Evolutionary conservation across 2,113 vertebrate species (phyloP), one percentile per base, ranked within the genome.

Genomic region (Phylloscopus trochiloides): DNA sequence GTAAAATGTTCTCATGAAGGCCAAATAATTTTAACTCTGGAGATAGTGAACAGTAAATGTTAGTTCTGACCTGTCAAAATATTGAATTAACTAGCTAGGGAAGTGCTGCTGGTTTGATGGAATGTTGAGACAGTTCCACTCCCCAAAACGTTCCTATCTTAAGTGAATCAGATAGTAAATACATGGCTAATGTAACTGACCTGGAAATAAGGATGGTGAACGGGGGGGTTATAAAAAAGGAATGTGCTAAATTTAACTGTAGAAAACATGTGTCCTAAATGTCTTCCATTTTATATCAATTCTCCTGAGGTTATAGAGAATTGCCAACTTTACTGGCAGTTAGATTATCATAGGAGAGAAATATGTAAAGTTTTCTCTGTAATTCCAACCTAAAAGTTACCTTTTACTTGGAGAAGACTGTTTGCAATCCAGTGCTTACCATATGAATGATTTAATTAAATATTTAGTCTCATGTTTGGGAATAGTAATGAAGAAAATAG

Each of bases 261-360:
- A 54, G 45, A 38, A 71, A 47, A 58, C 4, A 14, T 19, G 13
- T 73, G 1, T 70, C 26, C 26, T 17, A 51, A 26, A 21, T 54
- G 19, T 58, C 9, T 43, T 72, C 17, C 20, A 1, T 45, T 34
- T n/a, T 42, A 4, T 40, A 25, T 58, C 0, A 0, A 0, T 57
- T 82, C 14, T 61, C 7, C 9, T 66, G 47, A 82, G n/a, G 3
- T 79, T 50, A 21, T 18, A 31, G 63, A 42, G 25, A 88, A 55
- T 26, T n/a, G 25, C 10, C 21, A 32, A 8, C 31, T 80, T 76
- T 4, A 26, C 22, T 32, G 78, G 32, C 29, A 57, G 0, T 67
- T 52, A 45, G 14, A 8, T 31, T 67, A 7, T 50, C 0, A 2
- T 10, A 47, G 47, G n/a, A 79, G 47, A 66, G 15, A 79, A 58